These are phyloP conservation scores for Notospermus geniculatus DNA, from an alignment of 1,140 invertebrate genomes.

Conservation along the genomic window DNA sequence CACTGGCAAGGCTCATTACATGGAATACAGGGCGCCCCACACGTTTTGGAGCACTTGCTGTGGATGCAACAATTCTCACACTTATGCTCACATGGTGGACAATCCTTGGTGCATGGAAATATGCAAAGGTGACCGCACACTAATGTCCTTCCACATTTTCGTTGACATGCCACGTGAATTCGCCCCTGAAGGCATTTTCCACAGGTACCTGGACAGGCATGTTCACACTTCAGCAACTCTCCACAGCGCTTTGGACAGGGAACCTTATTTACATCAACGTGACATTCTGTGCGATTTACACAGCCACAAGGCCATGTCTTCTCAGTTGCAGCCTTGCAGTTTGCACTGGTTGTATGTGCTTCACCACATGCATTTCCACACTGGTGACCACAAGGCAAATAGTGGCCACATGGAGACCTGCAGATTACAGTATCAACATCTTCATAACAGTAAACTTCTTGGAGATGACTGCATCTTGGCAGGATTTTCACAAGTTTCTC, in stretches of 20 bases:
- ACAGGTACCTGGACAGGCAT: slow-evolving; percentile 64
- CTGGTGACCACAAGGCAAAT: slow-evolving; percentile 21
- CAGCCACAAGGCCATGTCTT: slow-evolving; percentile 23
- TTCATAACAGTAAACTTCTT: slow-evolving; percentile 25
- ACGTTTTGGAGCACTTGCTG: slow-evolving; percentile 59
- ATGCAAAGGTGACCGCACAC: slow-evolving; percentile 54
- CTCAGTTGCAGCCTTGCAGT: slow-evolving; percentile 15
- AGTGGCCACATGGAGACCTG: background rate
- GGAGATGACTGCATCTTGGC: slow-evolving; percentile 24
- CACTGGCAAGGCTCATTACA: slow-evolving; percentile 60
- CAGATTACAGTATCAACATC: slow-evolving; percentile 24
- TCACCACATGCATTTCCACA: slow-evolving; percentile 22
- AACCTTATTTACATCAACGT: slow-evolving; percentile 6
- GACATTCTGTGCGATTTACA: slow-evolving; percentile 28
- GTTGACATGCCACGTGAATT: slow-evolving; percentile 59
- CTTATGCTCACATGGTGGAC: slow-evolving; percentile 43
- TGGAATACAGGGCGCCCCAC: slow-evolving; percentile 63
- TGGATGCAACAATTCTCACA: slow-evolving; percentile 64
- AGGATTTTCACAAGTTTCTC: slow-evolving; percentile 12
- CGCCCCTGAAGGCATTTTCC: slow-evolving; percentile 63
- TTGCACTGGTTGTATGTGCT: background rate
- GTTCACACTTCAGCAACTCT: slow-evolving; percentile 65
- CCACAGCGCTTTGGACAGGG: slow-evolving; percentile 25
- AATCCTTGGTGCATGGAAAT: slow-evolving; percentile 28
- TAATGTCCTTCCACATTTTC: slow-evolving; percentile 42